Base-by-base conservation (phyloP, 2,113 vertebrate species). In the Felis catus region DNA sequence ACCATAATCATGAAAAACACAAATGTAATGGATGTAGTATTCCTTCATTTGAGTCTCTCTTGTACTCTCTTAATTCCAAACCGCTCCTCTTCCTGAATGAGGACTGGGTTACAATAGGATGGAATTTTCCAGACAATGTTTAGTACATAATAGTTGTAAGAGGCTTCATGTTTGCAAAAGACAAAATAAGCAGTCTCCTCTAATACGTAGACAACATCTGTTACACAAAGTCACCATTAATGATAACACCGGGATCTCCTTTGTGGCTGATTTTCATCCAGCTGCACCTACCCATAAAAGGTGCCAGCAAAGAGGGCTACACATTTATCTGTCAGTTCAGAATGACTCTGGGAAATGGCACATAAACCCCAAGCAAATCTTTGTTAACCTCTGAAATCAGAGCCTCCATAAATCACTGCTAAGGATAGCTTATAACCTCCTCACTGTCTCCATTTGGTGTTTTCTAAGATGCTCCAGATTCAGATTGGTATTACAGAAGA, bases 191-290 rank as follows among this genome's bases (percentile, higher is more conserved):
- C 53, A 92, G 91, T n/a, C 31, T 86, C 84, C 92, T 97, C 94
- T 95, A 95, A 71, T 96, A 96, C 5, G 25, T 84, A 97, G 92
- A 93, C 48, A 96, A 94, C 97, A 98, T 98, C 98, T 98, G 97
- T 98, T 92, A 86, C 93, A 97, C 91, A 39, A 89, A 97, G 80
- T 94, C 95, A 84, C 85, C 0, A 1, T 94, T 98, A 84, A 97
- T 87, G 89, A 66, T 87, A 95, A 74, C 41, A 3, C 0, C 2
- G 31, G 81, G 68, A 93, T 96, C 68, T 92, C 95, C 81, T 98
- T 97, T 98, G 96, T 97, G 48, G 1, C n/a, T 93, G 88, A 41
- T 94, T 97, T 98, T 84, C 93, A 94, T 93, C 98, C 97, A 98
- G 97, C 98, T 98, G 91, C 83, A 92, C 97, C 97, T 78, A 73